Conservation (phyloP, 2,888 invertebrate genomes). For the Melinaea menophilus region DNA sequence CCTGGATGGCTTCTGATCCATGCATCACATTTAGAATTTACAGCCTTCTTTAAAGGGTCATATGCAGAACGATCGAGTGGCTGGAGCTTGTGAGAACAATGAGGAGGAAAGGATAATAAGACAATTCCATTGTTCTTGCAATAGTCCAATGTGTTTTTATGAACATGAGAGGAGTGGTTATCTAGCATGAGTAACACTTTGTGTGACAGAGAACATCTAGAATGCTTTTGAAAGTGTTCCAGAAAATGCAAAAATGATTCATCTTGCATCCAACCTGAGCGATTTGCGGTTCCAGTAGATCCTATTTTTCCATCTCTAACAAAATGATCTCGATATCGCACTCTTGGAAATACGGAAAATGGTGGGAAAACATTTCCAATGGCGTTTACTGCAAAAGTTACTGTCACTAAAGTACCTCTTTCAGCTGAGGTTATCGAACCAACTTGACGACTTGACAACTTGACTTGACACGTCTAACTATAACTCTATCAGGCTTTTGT, state of each 20-base stretch:
- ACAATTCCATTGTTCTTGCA: constrained; percentile 25
- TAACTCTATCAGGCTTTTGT: constrained; percentile 32
- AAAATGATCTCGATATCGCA: constrained; percentile 30
- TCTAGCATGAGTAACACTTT: constrained; percentile 37
- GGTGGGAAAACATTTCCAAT: constrained; percentile 40
- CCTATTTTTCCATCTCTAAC: constrained; percentile 33
- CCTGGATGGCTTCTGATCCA: constrained; percentile 12
- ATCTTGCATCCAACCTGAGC: constrained; percentile 32
- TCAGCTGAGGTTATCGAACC: constrained; percentile 47
- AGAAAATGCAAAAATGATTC: constrained; percentile 31
- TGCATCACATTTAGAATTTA: constrained; percentile 9
- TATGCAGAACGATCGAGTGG: constrained; percentile 34
- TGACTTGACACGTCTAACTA: constrained; percentile 33
- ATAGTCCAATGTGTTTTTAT: constrained; percentile 29
- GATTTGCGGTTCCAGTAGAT: constrained; percentile 28
- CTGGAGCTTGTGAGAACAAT: constrained; percentile 40
- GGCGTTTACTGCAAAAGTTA: constrained; percentile 42
- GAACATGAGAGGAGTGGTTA: constrained; percentile 38
- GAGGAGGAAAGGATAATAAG: constrained; percentile 38
- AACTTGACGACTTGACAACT: no score
- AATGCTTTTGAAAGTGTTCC: constrained; percentile 36
- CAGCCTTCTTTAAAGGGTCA: constrained; percentile 9
- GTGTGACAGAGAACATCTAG: constrained; percentile 15
- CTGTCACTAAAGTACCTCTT: constrained; percentile 43
- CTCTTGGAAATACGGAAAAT: constrained; percentile 36